Conservation (phyloP, 1,140 invertebrate species). For the Drosophila melanica region DNA sequence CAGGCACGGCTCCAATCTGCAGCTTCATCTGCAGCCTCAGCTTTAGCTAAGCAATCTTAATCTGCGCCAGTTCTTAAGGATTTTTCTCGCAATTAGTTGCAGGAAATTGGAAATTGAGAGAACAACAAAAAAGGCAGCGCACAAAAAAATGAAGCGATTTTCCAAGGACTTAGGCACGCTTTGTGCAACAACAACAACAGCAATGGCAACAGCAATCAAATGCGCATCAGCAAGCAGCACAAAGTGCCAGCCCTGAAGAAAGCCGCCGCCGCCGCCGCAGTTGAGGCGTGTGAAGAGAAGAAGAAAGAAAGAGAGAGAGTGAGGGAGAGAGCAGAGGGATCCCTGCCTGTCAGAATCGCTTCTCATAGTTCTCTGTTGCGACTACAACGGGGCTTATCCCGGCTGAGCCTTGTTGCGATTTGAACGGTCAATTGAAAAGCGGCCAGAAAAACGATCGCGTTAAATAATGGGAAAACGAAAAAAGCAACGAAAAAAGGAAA, state of each 20-base stretch:
- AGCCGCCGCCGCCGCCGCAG: not conserved
- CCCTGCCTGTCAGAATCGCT: not conserved
- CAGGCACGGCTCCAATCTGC: too few relatives aligned
- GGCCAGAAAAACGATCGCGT: constrained; percentile 68
- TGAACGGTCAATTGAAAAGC: constrained; percentile 83
- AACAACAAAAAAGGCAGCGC: constrained; percentile 44
- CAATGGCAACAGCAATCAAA: constrained; percentile 65
- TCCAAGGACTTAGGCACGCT: constrained; percentile 70
- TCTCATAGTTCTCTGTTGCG: constrained; percentile 39
- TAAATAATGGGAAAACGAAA: constrained; percentile 34
- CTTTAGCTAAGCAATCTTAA: constrained; percentile 7
- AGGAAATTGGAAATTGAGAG: constrained; percentile 49
- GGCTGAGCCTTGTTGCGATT: constrained; percentile 80
- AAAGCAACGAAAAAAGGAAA: constrained; percentile 3
- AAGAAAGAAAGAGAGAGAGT: not conserved
- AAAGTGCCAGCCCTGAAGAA: constrained; percentile 34
- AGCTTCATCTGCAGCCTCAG: not conserved
- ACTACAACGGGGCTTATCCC: constrained; percentile 76
- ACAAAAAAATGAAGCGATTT: constrained; percentile 65
- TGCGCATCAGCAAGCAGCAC: constrained; percentile 73
- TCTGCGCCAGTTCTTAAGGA: constrained; percentile 58
- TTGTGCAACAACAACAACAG: constrained; percentile 26
- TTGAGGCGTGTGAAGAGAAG: constrained; percentile 8
- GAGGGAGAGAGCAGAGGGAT: constrained; percentile 4
- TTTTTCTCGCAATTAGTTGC: constrained; percentile 80